Base-by-base conservation (phyloP, 2,888 invertebrate genomes). In the Amorpha juglandis region DNA sequence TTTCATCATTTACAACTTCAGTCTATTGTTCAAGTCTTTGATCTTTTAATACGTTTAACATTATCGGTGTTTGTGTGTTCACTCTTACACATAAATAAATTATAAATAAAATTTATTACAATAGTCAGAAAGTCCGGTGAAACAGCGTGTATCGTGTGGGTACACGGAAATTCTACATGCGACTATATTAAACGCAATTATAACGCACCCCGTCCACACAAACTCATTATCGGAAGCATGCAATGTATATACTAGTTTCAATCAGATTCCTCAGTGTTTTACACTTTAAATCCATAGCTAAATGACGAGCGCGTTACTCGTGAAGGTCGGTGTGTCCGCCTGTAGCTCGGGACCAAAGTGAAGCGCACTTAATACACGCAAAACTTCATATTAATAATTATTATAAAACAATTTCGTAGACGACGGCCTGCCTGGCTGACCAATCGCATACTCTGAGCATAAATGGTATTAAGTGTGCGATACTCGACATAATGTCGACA, bases 321-420 rank as follows among this genome's bases (percentile, higher is more conserved):
- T 16, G n/a, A 35, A 38, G 55, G 16, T 33, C 35, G 67, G 69
- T 64, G 67, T 70, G 78, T 14, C 58, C 11, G 27, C 27, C 16
- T n/a, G 16, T n/a, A 35, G 7, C 58, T 19, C 11, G 42, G 12
- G 4, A 19, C 7, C 52, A 21, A 6, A 14, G 12, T 27, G 27
- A 12, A 12, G 52, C 52, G 12, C 52, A 12, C 3, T 52, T 27
- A 52, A 21, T 52, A 27, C 6, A 27, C 27, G 11, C 9, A 8
- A 45, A 45, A 27, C 1, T 27, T 27, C 27, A 27, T 27, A 27
- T 27, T 27, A 27, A 27, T 27, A 27, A 42, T 11, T 42, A 42
- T 42, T 42, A 42, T 42, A 42, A 42, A 42, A 42, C 42, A 11
- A 8, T 11, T 9, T 9, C 7, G 27, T 7, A 9, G 38, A 45